A percentile compares a stretch with the other conserved stretches of the same genome.
These are phyloP conservation scores for Sminthurinus aureus DNA, from an alignment of 2,888 invertebrate genomes.

Conservation along the genomic window DNA sequence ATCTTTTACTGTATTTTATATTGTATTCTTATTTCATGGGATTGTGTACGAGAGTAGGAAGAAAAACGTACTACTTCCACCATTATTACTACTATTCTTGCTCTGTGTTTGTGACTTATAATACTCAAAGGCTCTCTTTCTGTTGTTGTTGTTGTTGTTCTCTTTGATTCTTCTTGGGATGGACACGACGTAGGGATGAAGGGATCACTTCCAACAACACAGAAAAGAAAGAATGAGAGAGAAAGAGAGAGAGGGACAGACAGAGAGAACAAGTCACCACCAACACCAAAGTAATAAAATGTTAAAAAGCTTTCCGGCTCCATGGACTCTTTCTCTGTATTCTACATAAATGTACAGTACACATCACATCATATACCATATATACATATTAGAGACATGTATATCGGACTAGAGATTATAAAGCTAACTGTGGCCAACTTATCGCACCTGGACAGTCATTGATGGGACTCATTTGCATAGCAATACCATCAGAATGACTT, in stretches of 20 bases:
- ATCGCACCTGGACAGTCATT: constrained; percentile 45
- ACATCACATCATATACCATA: too few species aligned
- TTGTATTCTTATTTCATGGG: too few species aligned
- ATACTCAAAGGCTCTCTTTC: neutral
- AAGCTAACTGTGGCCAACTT: constrained; percentile 41
- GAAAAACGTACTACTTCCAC: too few species aligned
- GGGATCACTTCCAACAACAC: too few species aligned
- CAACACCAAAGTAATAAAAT: constrained; percentile 28
- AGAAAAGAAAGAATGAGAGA: constrained; percentile 13
- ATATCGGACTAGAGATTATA: constrained; percentile 24
- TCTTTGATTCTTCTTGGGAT: neutral
- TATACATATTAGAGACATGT: too few species aligned
- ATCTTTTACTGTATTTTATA: too few species aligned
- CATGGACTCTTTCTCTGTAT: constrained; percentile 15
- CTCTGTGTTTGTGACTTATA: constrained; percentile 10
- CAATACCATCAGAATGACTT: constrained; percentile 33
- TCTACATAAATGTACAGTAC: too few species aligned
- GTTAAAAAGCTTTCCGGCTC: constrained; percentile 32
- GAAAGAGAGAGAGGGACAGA: constrained; percentile 23
- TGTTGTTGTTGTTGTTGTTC: neutral
- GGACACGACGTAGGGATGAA: constrained; percentile 11
- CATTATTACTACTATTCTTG: too few species aligned
- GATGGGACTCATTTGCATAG: constrained; percentile 41
- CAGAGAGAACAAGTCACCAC: constrained; percentile 33
- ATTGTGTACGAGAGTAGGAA: too few species aligned